Percentiles rank a stretch among this genome's conserved stretches.
Conservation (phyloP, 2,113 vertebrate genomes). For the Carollia perspicillata region DNA sequence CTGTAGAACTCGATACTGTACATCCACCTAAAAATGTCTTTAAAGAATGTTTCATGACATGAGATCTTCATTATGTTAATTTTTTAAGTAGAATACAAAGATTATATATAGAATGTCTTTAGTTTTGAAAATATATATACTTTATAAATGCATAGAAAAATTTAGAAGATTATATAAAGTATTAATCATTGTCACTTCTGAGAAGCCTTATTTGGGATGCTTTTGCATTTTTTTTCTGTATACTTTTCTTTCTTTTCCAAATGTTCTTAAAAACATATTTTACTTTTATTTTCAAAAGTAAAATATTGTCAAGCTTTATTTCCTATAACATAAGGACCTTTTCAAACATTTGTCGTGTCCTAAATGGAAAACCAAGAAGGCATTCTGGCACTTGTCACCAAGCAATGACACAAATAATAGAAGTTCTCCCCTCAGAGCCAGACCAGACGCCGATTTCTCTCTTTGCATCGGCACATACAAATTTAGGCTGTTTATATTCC, state of each 20-base stretch:
- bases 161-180: not conserved
- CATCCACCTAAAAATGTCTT: not conserved
- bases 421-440: not conserved
- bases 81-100: constrained; percentile 11
- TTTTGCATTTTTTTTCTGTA: constrained; percentile 17
- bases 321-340: not conserved
- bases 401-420: not conserved
- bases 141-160: not conserved
- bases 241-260: not conserved
- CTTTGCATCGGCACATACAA: not conserved
- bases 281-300: not conserved
- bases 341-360: not conserved
- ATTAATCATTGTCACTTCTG: not conserved
- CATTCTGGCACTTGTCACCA: not conserved
- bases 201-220: not conserved
- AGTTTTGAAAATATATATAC: not conserved
- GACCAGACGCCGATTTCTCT: not conserved
- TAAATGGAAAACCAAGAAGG: not conserved
- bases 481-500: not conserved
- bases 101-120: not conserved
- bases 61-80: not conserved
- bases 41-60: not conserved
- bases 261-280: constrained; percentile 1
- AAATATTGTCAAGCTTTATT: not conserved
- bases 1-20: not conserved